phyloP scores from a whole-genome alignment of 2,888 invertebrate species.

The Leistus spinibarbis region DNA sequence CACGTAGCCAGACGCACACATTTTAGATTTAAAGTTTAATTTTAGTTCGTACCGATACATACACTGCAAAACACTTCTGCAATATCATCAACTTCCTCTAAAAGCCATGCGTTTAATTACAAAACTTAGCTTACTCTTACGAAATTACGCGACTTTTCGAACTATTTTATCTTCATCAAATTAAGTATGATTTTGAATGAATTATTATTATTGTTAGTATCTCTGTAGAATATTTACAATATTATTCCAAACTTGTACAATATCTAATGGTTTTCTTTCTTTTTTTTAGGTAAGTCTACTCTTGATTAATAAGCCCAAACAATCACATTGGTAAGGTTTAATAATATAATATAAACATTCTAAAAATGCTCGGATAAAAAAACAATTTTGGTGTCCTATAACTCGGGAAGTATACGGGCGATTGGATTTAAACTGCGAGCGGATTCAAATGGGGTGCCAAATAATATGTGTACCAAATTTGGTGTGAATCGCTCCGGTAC shows the following conservation, averaged over 20 bases:
- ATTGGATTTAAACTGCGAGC: too few species aligned
- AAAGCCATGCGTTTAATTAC: not conserved
- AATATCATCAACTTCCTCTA: not conserved
- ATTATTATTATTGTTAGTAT: not conserved
- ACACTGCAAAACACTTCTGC: not conserved
- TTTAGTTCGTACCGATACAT: not conserved
- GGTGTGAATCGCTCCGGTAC: too few species aligned
- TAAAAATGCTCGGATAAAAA: too few species aligned
- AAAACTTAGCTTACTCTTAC: not conserved
- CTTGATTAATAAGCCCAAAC: not conserved
- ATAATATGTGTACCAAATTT: too few species aligned
- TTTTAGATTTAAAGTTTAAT: not conserved
- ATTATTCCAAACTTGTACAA: not conserved
- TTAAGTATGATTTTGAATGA: not conserved
- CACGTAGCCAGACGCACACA: not conserved
- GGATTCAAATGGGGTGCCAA: too few species aligned
- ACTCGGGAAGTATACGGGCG: too few species aligned
- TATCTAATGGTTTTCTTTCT: not conserved
- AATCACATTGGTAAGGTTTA: not conserved
- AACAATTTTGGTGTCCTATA: too few species aligned
- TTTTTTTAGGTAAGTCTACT: conserved; percentile 22
- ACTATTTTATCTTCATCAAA: not conserved
- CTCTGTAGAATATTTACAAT: not conserved
- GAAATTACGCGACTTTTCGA: not conserved
- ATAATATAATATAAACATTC: not conserved